Conservation (phyloP, 2,797 vertebrate species). For the Uromys caudimaculatus region DNA sequence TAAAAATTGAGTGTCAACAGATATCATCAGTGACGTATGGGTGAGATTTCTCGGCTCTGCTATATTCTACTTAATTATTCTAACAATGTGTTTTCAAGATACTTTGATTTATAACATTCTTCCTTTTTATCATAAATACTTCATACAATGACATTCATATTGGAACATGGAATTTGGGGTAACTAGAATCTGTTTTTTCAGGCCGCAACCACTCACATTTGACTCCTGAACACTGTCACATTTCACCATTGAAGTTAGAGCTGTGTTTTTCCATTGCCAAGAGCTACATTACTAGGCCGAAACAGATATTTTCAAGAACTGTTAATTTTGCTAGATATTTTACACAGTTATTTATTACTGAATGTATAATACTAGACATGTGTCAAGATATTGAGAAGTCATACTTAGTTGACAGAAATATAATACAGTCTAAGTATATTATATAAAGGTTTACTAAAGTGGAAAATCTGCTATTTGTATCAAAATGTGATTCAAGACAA, state of each 20-base stretch:
- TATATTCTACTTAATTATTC: background rate
- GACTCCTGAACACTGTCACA: background rate
- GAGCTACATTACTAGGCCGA: background rate
- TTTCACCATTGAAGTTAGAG: background rate
- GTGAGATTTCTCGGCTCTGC: background rate
- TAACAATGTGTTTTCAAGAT: background rate
- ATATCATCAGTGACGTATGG: background rate
- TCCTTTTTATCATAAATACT: background rate
- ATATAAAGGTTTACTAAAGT: background rate
- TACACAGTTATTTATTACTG: background rate
- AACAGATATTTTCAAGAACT: slow-evolving; percentile 8
- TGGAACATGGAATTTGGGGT: background rate
- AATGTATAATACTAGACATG: background rate
- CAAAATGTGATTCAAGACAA: background rate
- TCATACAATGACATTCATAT: background rate
- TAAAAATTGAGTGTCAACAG: background rate
- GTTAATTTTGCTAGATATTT: background rate
- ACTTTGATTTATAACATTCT: background rate
- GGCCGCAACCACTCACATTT: background rate
- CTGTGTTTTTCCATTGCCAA: background rate
- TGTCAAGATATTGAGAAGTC: background rate
- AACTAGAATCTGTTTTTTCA: background rate
- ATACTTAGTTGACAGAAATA: background rate
- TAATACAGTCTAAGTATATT: background rate
- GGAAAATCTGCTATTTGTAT: background rate